Percentiles rank a stretch among this genome's conserved stretches.
Evolutionary conservation across 2,797 vertebrate species (phyloP).

Genomic region (Enteromius trimaculatus): DNA sequence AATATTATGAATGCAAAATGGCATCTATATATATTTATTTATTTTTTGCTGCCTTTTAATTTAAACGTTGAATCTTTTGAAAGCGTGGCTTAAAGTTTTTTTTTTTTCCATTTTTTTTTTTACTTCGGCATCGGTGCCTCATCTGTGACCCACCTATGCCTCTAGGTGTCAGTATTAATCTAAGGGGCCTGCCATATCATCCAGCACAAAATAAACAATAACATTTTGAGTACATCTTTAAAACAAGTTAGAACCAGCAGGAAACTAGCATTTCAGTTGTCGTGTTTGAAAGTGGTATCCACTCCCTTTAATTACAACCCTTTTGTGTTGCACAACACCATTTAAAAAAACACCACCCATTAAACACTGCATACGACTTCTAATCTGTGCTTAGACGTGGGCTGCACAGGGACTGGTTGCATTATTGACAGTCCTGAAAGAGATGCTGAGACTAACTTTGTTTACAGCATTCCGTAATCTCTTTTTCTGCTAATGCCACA

Average conservation of each 20-base stretch:
- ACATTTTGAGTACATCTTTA: background rate
- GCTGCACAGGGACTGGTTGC: constrained; percentile 2
- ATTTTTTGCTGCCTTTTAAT: too few species aligned
- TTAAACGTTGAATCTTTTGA: background rate
- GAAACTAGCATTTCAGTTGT: background rate
- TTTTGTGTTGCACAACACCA: background rate
- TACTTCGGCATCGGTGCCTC: background rate
- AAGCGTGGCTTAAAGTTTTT: background rate
- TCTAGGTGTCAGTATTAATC: constrained; percentile 34
- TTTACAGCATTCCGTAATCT: constrained; percentile 54
- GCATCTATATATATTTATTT: too few species aligned
- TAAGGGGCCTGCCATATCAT: constrained; percentile 17
- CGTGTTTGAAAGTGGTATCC: background rate
- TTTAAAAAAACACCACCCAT: constrained; percentile 4
- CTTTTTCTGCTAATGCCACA: constrained; percentile 51
- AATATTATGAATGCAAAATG: too few species aligned
- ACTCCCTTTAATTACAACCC: constrained; percentile 4
- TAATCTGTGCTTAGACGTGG: background rate
- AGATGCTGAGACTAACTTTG: constrained; percentile 36
- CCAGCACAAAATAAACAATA: background rate
- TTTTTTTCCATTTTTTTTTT: background rate
- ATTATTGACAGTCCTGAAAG: constrained; percentile 48
- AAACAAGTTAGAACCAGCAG: constrained; percentile 3
- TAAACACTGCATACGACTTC: background rate
- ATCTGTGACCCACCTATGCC: background rate